Conservation (phyloP, 2,113 vertebrate species). For the Azemiops feae region DNA sequence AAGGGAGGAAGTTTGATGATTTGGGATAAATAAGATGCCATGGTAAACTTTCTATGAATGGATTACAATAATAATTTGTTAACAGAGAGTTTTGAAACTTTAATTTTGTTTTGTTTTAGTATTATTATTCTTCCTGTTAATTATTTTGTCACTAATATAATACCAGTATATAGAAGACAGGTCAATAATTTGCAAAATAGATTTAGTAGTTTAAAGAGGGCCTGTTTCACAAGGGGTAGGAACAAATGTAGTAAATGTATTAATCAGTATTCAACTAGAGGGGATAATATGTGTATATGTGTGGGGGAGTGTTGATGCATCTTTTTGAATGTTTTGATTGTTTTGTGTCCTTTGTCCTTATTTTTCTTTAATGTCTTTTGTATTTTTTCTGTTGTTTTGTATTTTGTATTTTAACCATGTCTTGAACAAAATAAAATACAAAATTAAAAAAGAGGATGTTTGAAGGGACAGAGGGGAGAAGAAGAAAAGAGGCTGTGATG, state of each 20-base stretch:
- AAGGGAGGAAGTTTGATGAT: background rate
- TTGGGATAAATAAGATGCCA: background rate
- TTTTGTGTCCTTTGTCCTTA: background rate
- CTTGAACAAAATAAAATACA: background rate
- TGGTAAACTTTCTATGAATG: background rate
- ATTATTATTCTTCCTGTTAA: background rate
- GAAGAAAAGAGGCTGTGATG: background rate
- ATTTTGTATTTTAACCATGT: background rate
- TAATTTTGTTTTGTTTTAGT: background rate
- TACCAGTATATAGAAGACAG: background rate
- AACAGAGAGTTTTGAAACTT: background rate
- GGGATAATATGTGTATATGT: too few species aligned
- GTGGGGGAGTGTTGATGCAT: too few species aligned
- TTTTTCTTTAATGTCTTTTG: background rate
- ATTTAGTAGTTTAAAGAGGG: background rate
- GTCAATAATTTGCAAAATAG: background rate
- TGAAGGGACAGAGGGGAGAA: background rate
- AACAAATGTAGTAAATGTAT: too few species aligned
- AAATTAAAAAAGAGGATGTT: background rate
- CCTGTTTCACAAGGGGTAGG: background rate
- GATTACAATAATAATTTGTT: background rate
- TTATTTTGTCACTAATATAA: background rate
- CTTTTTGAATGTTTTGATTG: background rate
- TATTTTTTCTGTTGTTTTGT: background rate
- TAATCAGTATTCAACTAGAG: too few species aligned